Percentiles rank a stretch among this genome's conserved stretches.
phyloP scores from a whole-genome alignment of 2,888 invertebrate genomes.

The Sinopyrophorus schimmeli region DNA sequence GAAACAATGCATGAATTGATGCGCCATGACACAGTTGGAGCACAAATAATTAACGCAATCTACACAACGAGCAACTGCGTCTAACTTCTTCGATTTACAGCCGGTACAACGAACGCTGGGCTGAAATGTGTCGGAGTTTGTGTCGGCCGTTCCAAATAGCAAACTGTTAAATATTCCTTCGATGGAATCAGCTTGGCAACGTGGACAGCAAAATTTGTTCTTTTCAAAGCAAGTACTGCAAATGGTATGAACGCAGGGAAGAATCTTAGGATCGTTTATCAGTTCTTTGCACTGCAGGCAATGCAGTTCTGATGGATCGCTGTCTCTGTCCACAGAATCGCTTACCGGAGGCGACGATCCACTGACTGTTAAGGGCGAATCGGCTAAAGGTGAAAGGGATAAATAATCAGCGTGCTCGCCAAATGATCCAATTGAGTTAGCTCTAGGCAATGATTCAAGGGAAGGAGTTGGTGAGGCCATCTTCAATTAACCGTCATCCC shows the following conservation, averaged over 20 bases:
- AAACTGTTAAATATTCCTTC: slow-evolving; percentile 56
- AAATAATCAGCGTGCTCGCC: slow-evolving; percentile 79
- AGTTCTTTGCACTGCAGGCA: slow-evolving; percentile 78
- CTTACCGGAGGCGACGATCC: slow-evolving; percentile 86
- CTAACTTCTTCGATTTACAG: slow-evolving; percentile 92
- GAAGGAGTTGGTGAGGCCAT: slow-evolving; percentile 94
- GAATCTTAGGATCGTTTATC: slow-evolving; percentile 72
- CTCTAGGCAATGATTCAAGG: slow-evolving; percentile 88
- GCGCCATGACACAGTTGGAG: slow-evolving; percentile 97
- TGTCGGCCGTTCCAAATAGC: slow-evolving; percentile 45
- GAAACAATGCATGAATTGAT: slow-evolving; percentile 99
- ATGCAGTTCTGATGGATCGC: slow-evolving; percentile 48
- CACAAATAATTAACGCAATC: slow-evolving; percentile 97
- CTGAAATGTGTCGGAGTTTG: slow-evolving; percentile 54
- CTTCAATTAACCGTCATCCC: slow-evolving; percentile 88
- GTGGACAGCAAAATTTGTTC: slow-evolving; percentile 76
- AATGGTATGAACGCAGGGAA: slow-evolving; percentile 83
- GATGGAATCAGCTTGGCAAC: slow-evolving; percentile 59
- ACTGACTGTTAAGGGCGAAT: slow-evolving; percentile 80
- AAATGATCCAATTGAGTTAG: slow-evolving; percentile 88
- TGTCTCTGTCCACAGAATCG: slow-evolving; percentile 76
- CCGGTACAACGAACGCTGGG: slow-evolving; percentile 83
- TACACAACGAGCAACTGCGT: slow-evolving; percentile 93
- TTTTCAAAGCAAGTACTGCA: slow-evolving; percentile 82
- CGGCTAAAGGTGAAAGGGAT: slow-evolving; percentile 61